Base-by-base conservation (phyloP, 37 sponge, comb jelly and placozoan species). In the Crambe crambe region DNA sequence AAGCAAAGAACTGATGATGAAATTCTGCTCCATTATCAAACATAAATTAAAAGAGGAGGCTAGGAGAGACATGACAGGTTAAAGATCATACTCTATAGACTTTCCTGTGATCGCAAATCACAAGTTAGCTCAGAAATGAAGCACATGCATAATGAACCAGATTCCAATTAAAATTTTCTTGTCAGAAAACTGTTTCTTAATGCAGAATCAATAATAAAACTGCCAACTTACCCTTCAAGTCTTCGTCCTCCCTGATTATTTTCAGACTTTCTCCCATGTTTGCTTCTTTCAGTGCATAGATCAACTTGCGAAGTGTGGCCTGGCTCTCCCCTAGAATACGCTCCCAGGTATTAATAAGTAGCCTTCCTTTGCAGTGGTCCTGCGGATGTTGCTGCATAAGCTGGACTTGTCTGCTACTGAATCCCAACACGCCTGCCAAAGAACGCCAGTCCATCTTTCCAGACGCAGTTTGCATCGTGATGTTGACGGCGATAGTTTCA, bases 391-490 rank as follows among this genome's bases (percentile, higher is more conserved):
- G 74, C 60, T 76, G 58, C 31, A 84, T 68, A 18, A 39, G 42
- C 39, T 26, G 27, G 22, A 76, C 68, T 3, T 76, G 77, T 42
- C 34, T 34, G 0, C 8, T 15, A 31, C 26, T 58, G 35, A 84
- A 76, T 3, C 85, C 85, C 17, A 84, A 2, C 1, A 5, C 18
- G 22, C 70, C 77, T 1, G 77, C 76, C 37, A 84, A 9, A 2
- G 68, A 77, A 1, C 44, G 32, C 85, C 85, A 84, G 61, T 84
- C 85, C 40, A 65, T 63, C 40, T 18, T 56, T 17, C 60, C 26
- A 60, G 21, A 23, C 26, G 77, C 30, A 61, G 36, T 36, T 25
- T 79, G 56, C 21, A 79, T n/a, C 1, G 79, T 44, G 15, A 79
- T 37, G 12, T 37, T 44, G 22, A 38, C 58, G 15, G 26, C 27